A percentile compares a stretch with the other conserved stretches of the same genome.
Conservation (phyloP, 2,797 vertebrate genomes). For the Ptychobarbus kaznakovi region DNA sequence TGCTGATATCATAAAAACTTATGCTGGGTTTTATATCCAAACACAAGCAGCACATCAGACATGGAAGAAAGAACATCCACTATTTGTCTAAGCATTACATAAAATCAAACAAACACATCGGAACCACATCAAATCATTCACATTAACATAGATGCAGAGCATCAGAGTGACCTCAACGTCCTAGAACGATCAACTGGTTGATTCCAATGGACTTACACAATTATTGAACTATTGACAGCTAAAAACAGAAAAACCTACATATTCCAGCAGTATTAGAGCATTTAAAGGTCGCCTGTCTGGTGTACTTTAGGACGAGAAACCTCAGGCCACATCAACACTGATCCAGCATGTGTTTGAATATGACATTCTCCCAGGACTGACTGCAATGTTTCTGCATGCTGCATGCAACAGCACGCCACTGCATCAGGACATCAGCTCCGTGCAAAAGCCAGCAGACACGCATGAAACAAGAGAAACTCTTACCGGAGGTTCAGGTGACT, state of each 20-base stretch:
- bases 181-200: conserved; percentile 46
- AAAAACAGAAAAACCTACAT: background rate
- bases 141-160: background rate
- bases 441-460: background rate
- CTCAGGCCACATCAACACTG: conserved; percentile 35
- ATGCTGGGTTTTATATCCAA: background rate
- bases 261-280: background rate
- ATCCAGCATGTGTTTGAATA: background rate
- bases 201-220: background rate
- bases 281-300: background rate
- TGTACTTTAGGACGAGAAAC: conserved; percentile 19
- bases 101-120: background rate
- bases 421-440: background rate
- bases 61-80: background rate
- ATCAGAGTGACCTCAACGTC: conserved; percentile 35
- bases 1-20: background rate
- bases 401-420: conserved; percentile 18
- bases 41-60: background rate
- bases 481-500: conserved; percentile 25
- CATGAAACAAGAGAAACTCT: conserved; percentile 9
- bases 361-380: background rate
- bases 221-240: background rate
- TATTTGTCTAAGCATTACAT: background rate
- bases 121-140: background rate
- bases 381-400: conserved; percentile 12